Percentiles rank a stretch among this genome's conserved stretches.
phyloP scores from a whole-genome alignment of 2,888 invertebrate species.

The Rhopalosiphum nymphaeae region DNA sequence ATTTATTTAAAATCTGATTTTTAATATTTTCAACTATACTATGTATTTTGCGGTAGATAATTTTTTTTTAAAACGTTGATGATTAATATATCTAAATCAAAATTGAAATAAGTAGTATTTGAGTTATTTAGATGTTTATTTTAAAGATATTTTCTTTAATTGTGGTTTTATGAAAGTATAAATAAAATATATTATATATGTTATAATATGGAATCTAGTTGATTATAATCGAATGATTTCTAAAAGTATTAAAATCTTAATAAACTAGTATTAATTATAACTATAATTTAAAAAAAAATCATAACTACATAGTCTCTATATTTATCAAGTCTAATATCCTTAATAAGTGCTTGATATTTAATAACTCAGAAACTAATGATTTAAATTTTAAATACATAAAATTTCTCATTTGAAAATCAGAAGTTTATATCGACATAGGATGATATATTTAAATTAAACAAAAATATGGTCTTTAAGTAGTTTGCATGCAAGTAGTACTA shows the following conservation, averaged over 20 bases:
- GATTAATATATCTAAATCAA: background rate
- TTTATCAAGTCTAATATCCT: background rate
- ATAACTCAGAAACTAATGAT: background rate
- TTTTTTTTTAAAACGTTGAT: background rate
- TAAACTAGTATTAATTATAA: background rate
- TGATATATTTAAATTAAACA: no score
- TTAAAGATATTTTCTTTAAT: background rate
- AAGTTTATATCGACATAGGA: no score
- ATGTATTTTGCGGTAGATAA: no score
- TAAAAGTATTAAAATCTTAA: background rate
- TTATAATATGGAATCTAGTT: background rate
- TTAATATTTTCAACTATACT: background rate
- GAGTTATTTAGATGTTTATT: background rate
- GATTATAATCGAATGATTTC: background rate
- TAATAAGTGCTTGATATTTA: background rate
- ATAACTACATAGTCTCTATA: no score
- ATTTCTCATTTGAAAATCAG: background rate
- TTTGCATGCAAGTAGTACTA: no score
- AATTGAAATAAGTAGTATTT: background rate
- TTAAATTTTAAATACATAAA: background rate
- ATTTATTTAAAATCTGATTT: background rate
- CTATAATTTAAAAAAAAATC: no score
- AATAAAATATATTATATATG: background rate
- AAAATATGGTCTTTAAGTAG: no score
- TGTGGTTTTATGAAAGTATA: background rate